Percentiles rank a stretch among this genome's conserved stretches.
Conservation (phyloP, 2,888 invertebrate species). For the Ceriagrion tenellum region DNA sequence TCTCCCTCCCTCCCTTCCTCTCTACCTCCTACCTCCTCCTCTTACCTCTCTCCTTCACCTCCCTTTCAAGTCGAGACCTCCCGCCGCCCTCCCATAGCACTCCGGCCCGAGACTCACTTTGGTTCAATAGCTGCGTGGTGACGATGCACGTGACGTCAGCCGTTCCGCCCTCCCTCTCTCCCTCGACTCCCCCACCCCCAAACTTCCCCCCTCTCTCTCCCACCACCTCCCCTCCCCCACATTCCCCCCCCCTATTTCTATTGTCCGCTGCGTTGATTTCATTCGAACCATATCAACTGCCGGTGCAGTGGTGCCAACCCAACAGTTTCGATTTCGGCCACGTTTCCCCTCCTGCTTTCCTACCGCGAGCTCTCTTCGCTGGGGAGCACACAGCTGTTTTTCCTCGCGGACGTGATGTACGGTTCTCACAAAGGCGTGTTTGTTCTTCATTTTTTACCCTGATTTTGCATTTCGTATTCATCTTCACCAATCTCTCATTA, state of each 20-base stretch:
- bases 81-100: background rate
- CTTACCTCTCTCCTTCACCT: background rate
- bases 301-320: background rate
- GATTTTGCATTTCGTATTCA: too few species aligned
- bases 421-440: too few species aligned
- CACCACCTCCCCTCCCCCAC: background rate
- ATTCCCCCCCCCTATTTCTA: background rate
- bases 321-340: background rate
- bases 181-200: background rate
- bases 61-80: background rate
- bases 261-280: conserved; percentile 4
- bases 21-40: background rate
- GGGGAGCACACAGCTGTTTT: too few species aligned
- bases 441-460: too few species aligned
- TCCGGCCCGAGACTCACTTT: background rate
- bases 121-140: conserved; percentile 30
- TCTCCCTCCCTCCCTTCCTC: background rate
- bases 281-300: conserved; percentile 10
- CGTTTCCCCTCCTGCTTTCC: background rate
- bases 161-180: background rate
- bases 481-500: too few species aligned
- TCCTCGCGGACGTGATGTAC: too few species aligned
- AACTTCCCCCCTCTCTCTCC: background rate
- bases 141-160: background rate
- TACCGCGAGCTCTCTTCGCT: too few species aligned